Evolutionary conservation across 2,113 vertebrate genomes (phyloP), one percentile per base, ranked within the genome.

Genomic region (Nesoenas mayeri): DNA sequence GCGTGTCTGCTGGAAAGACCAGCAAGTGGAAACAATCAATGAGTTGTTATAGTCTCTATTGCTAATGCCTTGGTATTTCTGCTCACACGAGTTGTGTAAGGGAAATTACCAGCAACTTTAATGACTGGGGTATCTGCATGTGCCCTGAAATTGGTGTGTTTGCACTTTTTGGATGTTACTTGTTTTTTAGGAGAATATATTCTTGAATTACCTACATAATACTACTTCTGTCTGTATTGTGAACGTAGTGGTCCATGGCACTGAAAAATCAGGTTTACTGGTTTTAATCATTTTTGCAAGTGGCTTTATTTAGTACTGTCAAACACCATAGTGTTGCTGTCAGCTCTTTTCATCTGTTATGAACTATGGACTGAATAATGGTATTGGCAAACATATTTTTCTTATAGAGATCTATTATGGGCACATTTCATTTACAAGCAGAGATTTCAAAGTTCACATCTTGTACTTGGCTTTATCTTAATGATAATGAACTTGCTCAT

Each of bases 401-500:
- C 58, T 57, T 42, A 40, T 21, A 32, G 60, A 31, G 57, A 67
- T 71, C 36, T 56, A 17, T 78, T 66, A 38, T 4, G 38, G 60
- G 17, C 93, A 70, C 51, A 19, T 36, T 95, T 89, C 70, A 44
- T 61, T 77, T 42, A 89, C 73, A 93, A 62, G 65, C 44, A 84
- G 12, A 31, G 77, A 79, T 89, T 89, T 96, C 91, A 95, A 86
- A 93, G 83, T 89, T 79, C 88, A 67, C 20, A 18, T 80, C 24
- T 97, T 88, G 71, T 78, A 60, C 88, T 92, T 53, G 34, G 42
- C 48, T 48, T 94, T 95, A 94, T 95, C 96, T 93, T 88, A 71
- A 53, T 12, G 92, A 93, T 86, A 95, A 80, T 48, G 65, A 47
- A 53, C 24, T 60, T n/a, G 15, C 70, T 61, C 51, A 66, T 86